A percentile compares a stretch with the other conserved stretches of the same genome.
Conservation (phyloP, 2,113 vertebrate species). For the Trochalopteron elliotii region DNA sequence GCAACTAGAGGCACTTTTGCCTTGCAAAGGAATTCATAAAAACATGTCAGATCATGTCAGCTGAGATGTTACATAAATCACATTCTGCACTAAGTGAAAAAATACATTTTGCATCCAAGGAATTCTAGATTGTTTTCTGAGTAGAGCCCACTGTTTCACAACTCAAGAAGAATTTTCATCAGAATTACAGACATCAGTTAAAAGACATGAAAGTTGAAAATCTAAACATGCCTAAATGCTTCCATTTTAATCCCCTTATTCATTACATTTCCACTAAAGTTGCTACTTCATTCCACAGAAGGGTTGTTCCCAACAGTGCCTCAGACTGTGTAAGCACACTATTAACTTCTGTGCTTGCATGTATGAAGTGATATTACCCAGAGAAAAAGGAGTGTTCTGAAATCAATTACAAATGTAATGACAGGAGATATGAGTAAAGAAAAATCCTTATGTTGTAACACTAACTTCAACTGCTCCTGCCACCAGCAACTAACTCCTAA, state of each 20-base stretch:
- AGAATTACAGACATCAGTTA: not conserved
- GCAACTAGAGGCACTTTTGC: constrained; percentile 60
- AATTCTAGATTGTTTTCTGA: constrained; percentile 35
- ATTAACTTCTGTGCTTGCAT: not conserved
- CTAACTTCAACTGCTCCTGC: not conserved
- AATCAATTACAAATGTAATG: not conserved
- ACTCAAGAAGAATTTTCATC: constrained; percentile 16
- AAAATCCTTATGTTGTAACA: not conserved
- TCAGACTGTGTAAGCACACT: not conserved
- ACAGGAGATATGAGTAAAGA: not conserved
- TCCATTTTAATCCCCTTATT: constrained; percentile 3
- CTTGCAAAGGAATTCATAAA: constrained; percentile 61
- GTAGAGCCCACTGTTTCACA: constrained; percentile 23
- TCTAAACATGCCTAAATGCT: constrained; percentile 20
- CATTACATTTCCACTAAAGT: not conserved
- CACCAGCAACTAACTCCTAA: not conserved
- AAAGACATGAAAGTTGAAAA: not conserved
- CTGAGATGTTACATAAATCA: constrained; percentile 54
- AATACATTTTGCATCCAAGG: constrained; percentile 43
- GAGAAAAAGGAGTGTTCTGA: not conserved
- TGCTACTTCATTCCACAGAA: not conserved
- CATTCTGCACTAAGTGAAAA: constrained; percentile 51
- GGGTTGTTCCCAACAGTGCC: not conserved
- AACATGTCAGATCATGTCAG: constrained; percentile 67
- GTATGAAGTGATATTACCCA: not conserved